phyloP scores from a whole-genome alignment of 2,888 invertebrate species.

The Acronicta leporina region DNA sequence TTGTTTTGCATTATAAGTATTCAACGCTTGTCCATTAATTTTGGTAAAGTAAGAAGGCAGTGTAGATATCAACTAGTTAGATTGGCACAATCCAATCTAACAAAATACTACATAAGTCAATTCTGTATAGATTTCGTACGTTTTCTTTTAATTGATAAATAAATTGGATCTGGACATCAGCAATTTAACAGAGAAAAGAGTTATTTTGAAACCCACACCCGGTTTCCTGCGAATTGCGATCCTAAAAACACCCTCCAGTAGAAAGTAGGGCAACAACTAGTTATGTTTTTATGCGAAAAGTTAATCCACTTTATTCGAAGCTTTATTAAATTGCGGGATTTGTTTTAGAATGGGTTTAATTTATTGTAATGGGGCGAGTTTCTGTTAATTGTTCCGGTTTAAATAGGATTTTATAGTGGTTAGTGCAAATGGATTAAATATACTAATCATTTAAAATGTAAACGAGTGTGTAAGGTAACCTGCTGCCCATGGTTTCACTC shows the following conservation, averaged over 20 bases:
- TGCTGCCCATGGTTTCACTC: too few relatives aligned
- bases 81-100: too few relatives aligned
- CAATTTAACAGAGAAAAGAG: too few relatives aligned
- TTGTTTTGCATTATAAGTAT: not conserved
- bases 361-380: constrained; percentile 31
- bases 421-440: constrained; percentile 10
- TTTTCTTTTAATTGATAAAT: too few relatives aligned
- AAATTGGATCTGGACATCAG: too few relatives aligned
- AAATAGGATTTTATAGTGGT: constrained; percentile 12
- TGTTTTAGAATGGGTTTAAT: constrained; percentile 29
- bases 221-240: not conserved
- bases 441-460: not conserved
- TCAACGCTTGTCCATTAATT: too few relatives aligned
- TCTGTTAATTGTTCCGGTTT: constrained; percentile 26
- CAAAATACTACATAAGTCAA: too few relatives aligned
- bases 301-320: constrained; percentile 42
- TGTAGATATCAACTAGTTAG: too few relatives aligned
- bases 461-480: not conserved
- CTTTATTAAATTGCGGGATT: constrained; percentile 23
- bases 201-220: too few relatives aligned
- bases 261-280: constrained; percentile 24
- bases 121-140: too few relatives aligned
- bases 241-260: constrained; percentile 9
- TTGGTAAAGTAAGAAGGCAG: too few relatives aligned
- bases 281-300: constrained; percentile 44